phyloP scores from a whole-genome alignment of 2,113 vertebrate species.

The Bostrychus sinensis region DNA sequence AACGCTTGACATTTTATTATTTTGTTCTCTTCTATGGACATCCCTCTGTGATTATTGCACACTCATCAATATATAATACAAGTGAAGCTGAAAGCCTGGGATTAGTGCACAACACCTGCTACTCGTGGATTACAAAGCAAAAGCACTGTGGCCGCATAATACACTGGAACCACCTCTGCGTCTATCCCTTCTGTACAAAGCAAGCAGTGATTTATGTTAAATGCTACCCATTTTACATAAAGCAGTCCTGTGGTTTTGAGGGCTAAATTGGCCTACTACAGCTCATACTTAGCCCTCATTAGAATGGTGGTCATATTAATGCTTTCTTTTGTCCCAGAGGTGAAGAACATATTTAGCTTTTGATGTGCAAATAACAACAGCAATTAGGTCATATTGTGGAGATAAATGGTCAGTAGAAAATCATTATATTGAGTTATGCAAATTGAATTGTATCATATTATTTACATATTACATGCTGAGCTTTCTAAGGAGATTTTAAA shows the following conservation, averaged over 20 bases:
- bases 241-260: slow-evolving; percentile 23
- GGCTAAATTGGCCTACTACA: slow-evolving; percentile 24
- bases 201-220: slow-evolving; percentile 33
- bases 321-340: slow-evolving; percentile 23
- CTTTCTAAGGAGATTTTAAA: too few species aligned
- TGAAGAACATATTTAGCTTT: slow-evolving; percentile 30
- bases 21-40: slow-evolving; percentile 20
- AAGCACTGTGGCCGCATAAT: slow-evolving; percentile 16
- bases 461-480: not conserved
- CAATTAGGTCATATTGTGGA: slow-evolving; percentile 56
- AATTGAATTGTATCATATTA: not conserved
- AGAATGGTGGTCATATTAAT: slow-evolving; percentile 11
- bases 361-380: slow-evolving; percentile 55
- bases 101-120: slow-evolving; percentile 75
- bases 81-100: slow-evolving; percentile 59
- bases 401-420: slow-evolving; percentile 43
- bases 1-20: not conserved
- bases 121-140: slow-evolving; percentile 67
- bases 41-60: slow-evolving; percentile 53
- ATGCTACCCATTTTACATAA: slow-evolving; percentile 6
- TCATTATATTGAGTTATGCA: slow-evolving; percentile 34
- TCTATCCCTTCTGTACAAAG: slow-evolving; percentile 2
- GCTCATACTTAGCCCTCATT: slow-evolving; percentile 31
- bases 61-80: slow-evolving; percentile 74
- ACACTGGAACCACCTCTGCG: slow-evolving; percentile 2